Percentiles rank a stretch among this genome's conserved stretches.
Evolutionary conservation across 2,797 vertebrate species (phyloP).

Genomic region (Clamator glandarius): DNA sequence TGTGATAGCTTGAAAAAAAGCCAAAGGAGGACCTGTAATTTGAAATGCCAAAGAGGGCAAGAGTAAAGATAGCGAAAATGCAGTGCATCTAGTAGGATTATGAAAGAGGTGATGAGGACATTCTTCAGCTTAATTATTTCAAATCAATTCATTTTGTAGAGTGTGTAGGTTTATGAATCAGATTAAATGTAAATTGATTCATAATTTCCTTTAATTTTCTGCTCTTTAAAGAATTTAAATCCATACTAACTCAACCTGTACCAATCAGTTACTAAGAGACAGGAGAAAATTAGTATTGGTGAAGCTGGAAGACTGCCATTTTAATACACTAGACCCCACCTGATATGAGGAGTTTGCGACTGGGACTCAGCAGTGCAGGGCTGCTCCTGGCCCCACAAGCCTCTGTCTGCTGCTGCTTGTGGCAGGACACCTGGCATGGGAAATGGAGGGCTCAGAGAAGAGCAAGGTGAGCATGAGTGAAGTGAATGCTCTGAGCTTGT

Average conservation of each 20-base stretch:
- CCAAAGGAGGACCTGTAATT: neutral
- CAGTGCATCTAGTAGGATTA: neutral
- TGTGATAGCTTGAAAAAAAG: neutral
- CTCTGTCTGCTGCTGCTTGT: neutral
- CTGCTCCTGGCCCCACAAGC: neutral
- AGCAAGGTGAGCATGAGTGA: rapidly evolving
- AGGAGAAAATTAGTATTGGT: neutral
- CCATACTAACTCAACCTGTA: conserved; percentile 44
- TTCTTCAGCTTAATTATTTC: conserved; percentile 65
- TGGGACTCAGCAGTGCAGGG: rapidly evolving
- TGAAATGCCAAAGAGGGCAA: conserved; percentile 27
- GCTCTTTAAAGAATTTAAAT: conserved; percentile 61
- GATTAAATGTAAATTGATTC: conserved; percentile 62
- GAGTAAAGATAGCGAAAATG: neutral
- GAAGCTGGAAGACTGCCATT: neutral
- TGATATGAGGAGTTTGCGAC: neutral
- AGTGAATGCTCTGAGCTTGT: rapidly evolving
- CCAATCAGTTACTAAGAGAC: conserved; percentile 50
- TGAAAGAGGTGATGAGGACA: conserved; percentile 53
- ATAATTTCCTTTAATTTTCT: conserved; percentile 65
- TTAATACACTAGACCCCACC: neutral
- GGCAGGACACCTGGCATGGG: rapidly evolving
- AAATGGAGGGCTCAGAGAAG: rapidly evolving
- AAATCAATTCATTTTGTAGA: conserved; percentile 52
- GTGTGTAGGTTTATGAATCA: conserved; percentile 64